Evolutionary conservation across 2,888 invertebrate species (phyloP).

Genomic region (Tribolium freemani): DNA sequence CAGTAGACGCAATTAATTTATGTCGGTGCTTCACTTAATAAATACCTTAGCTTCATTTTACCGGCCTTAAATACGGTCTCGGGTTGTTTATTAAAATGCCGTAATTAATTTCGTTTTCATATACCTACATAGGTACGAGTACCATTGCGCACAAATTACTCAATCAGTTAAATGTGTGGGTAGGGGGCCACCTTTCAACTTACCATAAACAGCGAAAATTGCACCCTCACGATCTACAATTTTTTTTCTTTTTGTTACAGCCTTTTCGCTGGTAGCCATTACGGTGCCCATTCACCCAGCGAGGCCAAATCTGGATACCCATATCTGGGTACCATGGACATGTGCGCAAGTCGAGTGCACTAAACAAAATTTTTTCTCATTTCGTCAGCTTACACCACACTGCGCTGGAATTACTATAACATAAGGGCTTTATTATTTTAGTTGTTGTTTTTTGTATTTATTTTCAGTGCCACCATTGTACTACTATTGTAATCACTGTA

Average conservation of each 20-base stretch:
- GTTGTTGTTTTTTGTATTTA: slow-evolving; percentile 12
- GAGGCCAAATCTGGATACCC: slow-evolving; percentile 88
- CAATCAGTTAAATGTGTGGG: slow-evolving; percentile 19
- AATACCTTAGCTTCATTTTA: slow-evolving; percentile 56
- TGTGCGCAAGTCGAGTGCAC: slow-evolving; percentile 75
- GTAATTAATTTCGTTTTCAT: slow-evolving; percentile 62
- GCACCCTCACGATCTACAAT: background rate
- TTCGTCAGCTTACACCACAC: background rate
- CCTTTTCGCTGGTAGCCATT: slow-evolving; percentile 76
- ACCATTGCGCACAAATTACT: slow-evolving; percentile 17
- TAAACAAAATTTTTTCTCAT: slow-evolving; percentile 59
- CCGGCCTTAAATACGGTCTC: slow-evolving; percentile 59
- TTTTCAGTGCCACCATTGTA: slow-evolving; percentile 16
- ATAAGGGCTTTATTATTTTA: slow-evolving; percentile 3
- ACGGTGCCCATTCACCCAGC: slow-evolving; percentile 76
- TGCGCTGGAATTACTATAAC: background rate
- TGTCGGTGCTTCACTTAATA: slow-evolving; percentile 61
- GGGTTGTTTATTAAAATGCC: slow-evolving; percentile 63
- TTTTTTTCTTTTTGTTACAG: slow-evolving; percentile 70
- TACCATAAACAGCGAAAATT: no score
- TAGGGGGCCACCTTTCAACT: background rate
- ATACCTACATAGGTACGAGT: no score
- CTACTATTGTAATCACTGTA: slow-evolving; percentile 4
- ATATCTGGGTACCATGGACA: slow-evolving; percentile 86
- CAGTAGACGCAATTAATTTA: slow-evolving; percentile 63